Evolutionary conservation across 2,113 vertebrate genomes (phyloP).

Genomic region (Sorex araneus): DNA sequence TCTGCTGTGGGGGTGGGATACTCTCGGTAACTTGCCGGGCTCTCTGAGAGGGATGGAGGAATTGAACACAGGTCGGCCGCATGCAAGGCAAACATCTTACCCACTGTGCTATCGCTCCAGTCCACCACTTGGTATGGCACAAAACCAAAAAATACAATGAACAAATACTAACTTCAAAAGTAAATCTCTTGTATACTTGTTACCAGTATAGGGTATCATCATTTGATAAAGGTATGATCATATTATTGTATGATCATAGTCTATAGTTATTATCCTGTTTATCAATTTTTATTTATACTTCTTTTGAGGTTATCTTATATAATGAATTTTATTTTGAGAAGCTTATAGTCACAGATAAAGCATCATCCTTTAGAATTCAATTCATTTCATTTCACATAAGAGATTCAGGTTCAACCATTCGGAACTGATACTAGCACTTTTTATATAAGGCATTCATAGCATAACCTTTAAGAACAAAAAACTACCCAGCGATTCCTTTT

Average conservation of each 20-base stretch:
- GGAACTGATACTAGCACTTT: slow-evolving; percentile 37
- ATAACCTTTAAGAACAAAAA: slow-evolving; percentile 23
- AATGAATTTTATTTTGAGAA: slow-evolving; percentile 63
- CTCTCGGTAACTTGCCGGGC: too few species aligned
- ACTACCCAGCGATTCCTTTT: neutral
- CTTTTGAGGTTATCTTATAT: slow-evolving; percentile 61
- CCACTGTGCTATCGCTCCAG: too few species aligned
- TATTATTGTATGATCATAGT: slow-evolving; percentile 17
- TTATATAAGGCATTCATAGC: slow-evolving; percentile 34
- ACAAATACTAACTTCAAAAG: slow-evolving; percentile 62
- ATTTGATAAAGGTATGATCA: too few species aligned
- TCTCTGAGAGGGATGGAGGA: too few species aligned
- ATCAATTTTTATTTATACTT: slow-evolving; percentile 48
- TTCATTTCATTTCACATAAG: slow-evolving; percentile 67
- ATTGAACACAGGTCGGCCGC: too few species aligned
- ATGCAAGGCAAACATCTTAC: too few species aligned
- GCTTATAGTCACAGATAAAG: slow-evolving; percentile 52
- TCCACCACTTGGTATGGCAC: too few species aligned
- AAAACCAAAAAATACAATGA: too few species aligned
- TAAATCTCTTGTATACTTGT: neutral
- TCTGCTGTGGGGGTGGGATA: too few species aligned
- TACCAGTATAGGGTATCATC: neutral
- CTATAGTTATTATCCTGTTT: slow-evolving; percentile 1
- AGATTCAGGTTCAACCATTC: slow-evolving; percentile 5
- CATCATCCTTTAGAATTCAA: slow-evolving; percentile 41